Conservation (phyloP, 1,140 invertebrate genomes). For the Pseudomyrmex pallidus region DNA sequence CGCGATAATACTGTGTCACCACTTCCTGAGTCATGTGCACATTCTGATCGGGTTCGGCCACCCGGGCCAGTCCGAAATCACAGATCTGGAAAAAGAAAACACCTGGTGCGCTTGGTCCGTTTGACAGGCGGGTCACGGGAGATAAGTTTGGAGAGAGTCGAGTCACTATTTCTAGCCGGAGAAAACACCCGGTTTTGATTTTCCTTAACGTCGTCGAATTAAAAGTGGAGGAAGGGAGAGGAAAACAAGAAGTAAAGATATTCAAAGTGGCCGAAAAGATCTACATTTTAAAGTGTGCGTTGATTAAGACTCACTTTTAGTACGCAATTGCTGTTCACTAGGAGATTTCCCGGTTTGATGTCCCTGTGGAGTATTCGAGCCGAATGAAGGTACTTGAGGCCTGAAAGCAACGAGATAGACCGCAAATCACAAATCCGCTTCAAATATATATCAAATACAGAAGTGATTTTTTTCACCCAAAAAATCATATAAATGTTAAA, state of each 20-base stretch:
- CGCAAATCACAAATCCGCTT: not conserved
- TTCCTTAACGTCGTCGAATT: not conserved
- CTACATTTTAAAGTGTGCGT: not conserved
- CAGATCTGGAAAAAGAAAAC: slow-evolving; percentile 91
- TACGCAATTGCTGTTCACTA: slow-evolving; percentile 99
- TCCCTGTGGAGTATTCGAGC: slow-evolving; percentile 98
- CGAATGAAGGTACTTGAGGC: slow-evolving; percentile 99
- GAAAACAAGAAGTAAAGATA: not conserved
- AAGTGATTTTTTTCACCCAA: too few relatives aligned
- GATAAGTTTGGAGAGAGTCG: slow-evolving; percentile 12
- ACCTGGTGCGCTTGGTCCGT: not conserved
- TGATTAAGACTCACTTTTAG: slow-evolving; percentile 91
- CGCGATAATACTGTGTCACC: slow-evolving; percentile 99
- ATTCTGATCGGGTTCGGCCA: slow-evolving; percentile 96
- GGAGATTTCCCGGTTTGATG: slow-evolving; percentile 99
- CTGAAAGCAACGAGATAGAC: slow-evolving; percentile 85
- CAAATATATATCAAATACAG: not conserved
- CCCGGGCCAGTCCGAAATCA: slow-evolving; percentile 97
- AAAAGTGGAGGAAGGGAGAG: not conserved
- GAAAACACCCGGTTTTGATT: not conserved
- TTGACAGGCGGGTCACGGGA: not conserved
- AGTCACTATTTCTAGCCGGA: not conserved
- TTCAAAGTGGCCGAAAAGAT: not conserved
- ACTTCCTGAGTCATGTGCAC: slow-evolving; percentile 99
- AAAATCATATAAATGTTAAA: too few relatives aligned